Evolutionary conservation across 2,797 vertebrate genomes (phyloP), one percentile per base, ranked within the genome.

Genomic region (Eupleurogrammus muticus): DNA sequence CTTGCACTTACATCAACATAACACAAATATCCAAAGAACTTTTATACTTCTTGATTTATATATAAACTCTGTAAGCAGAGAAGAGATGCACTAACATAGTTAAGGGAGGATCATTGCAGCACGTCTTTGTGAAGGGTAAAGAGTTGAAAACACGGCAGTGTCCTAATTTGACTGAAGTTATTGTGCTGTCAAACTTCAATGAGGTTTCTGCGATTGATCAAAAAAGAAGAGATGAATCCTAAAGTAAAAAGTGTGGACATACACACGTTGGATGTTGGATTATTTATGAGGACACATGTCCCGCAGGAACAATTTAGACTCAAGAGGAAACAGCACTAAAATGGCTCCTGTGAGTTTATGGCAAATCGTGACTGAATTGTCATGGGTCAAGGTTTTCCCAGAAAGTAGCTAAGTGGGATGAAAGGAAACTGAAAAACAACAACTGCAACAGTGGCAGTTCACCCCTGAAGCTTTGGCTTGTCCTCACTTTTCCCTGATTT

Each of bases 71-170:
- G 24, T 52, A 70, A 52, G 66, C 40, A 24, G 61, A 56, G 46
- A 14, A 12, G 21, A 75, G 38, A 54, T 50, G 38, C 54, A 75
- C 66, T 73, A 66, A 69, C 38, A 70, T 34, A 5, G 49, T 53
- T 66, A 63, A 53, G 24, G 49, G 69, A 70, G 60, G 66, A 81
- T 74, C 66, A 79, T 65, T 28, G 24, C 75, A 84, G 46, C 65
- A 63, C 63, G 62, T 75, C 62, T 64, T n/a, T 69, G 66, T 66
- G 63, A 77, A 68, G 59, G 48, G 42, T 42, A 38, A 50, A 75
- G 42, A 57, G 38, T 20, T 6, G 32, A 66, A 77, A 84, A 35
- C 54, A 54, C 44, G 20, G 53, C 35, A 23, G 20, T 11, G 40
- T 35, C 9, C 28, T 32, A 79, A 65, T 82, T 28, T 57, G 47